Conservation (phyloP, 2,888 invertebrate genomes). For the Philhelius pedissequus region DNA sequence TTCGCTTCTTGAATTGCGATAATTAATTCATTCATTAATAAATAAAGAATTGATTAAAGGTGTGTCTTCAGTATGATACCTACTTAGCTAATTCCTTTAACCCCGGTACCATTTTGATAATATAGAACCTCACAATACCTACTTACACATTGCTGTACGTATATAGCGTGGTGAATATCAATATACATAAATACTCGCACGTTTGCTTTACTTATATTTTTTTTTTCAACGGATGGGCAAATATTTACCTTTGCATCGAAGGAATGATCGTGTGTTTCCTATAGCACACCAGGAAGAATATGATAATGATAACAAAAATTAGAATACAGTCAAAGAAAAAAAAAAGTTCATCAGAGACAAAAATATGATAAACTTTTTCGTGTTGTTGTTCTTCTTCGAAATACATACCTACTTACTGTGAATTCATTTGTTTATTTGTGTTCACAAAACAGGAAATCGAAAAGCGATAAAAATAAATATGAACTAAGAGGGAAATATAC, state of each 20-base stretch:
- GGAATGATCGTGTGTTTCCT: neutral
- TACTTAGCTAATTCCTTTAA: too few relatives aligned
- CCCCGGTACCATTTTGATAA: neutral
- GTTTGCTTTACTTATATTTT: too few relatives aligned
- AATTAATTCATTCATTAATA: conserved; percentile 61
- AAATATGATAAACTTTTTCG: conserved; percentile 43
- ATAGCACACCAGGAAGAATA: neutral
- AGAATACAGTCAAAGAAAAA: neutral
- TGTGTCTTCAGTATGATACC: neutral
- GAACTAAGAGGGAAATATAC: conserved; percentile 57
- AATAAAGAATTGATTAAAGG: conserved; percentile 25
- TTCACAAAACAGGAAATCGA: conserved; percentile 62
- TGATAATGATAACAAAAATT: neutral
- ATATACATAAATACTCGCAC: neutral
- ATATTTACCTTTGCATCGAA: conserved; percentile 28
- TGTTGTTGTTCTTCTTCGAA: conserved; percentile 33
- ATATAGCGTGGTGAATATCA: conserved; percentile 17
- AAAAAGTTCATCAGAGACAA: conserved; percentile 4
- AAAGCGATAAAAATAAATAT: conserved; percentile 68
- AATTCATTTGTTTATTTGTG: conserved; percentile 1
- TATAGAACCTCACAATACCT: conserved; percentile 11
- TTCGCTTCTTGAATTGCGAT: conserved; percentile 18
- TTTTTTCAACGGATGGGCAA: conserved; percentile 18
- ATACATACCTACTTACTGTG: too few relatives aligned
- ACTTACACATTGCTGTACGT: too few relatives aligned